Evolutionary conservation across 2,888 invertebrate genomes (phyloP).

Genomic region (Opisthograptis luteolata): DNA sequence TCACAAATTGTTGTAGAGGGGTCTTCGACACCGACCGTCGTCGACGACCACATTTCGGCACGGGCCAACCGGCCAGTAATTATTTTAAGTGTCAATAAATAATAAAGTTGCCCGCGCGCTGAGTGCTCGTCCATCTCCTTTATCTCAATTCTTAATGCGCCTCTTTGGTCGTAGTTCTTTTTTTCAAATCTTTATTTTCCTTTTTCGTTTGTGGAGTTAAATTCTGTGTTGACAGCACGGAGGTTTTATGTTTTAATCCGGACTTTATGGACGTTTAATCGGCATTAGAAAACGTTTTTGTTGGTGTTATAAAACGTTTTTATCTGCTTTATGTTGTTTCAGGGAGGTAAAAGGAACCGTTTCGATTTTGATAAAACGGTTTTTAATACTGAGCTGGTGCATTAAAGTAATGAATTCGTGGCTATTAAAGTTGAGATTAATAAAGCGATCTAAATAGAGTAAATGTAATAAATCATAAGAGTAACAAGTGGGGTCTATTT

Average conservation of each 20-base stretch:
- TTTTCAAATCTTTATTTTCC: constrained; percentile 56
- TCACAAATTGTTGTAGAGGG: constrained; percentile 44
- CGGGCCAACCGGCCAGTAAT: constrained; percentile 79
- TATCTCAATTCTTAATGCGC: constrained; percentile 84
- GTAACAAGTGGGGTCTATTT: constrained; percentile 66
- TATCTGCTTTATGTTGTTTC: constrained; percentile 65
- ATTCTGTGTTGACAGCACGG: constrained; percentile 80
- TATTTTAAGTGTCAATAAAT: constrained; percentile 85
- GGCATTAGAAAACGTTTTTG: constrained; percentile 58
- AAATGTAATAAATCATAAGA: constrained; percentile 65
- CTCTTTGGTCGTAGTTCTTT: constrained; percentile 79
- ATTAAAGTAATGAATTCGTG: constrained; percentile 51
- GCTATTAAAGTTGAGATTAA: constrained; percentile 51
- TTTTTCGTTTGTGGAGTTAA: constrained; percentile 75
- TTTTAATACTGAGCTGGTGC: constrained; percentile 25
- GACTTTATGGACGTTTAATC: constrained; percentile 72
- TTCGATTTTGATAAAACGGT: constrained; percentile 44
- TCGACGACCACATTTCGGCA: constrained; percentile 63
- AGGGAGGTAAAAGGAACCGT: constrained; percentile 53
- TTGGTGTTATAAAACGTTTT: constrained; percentile 44
- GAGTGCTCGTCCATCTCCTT: constrained; percentile 83
- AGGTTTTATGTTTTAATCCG: constrained; percentile 83
- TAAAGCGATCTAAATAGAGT: constrained; percentile 54
- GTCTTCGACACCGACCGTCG: constrained; percentile 57
- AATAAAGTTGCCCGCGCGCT: constrained; percentile 78